Conservation (phyloP, 1,140 invertebrate species). For the Penaeus japonicus region DNA sequence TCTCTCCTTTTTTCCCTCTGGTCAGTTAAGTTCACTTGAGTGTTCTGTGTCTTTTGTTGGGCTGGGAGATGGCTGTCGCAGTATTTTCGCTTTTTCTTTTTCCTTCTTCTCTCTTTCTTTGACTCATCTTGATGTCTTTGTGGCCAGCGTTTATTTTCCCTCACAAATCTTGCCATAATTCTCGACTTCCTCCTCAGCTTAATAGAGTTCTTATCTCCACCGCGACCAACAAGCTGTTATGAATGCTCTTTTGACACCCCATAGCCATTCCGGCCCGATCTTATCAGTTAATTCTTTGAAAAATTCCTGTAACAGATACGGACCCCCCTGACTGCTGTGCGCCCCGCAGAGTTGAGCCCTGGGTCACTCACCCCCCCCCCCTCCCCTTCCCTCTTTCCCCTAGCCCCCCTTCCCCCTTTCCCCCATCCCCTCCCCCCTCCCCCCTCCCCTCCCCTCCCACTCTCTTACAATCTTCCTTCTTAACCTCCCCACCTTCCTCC, state of each 20-base stretch:
- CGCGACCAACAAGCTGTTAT: slow-evolving; percentile 45
- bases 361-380: background rate
- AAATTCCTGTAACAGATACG: slow-evolving; percentile 46
- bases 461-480: background rate
- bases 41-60: too few species aligned
- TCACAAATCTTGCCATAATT: background rate
- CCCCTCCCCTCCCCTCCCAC: background rate
- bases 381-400: background rate
- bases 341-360: slow-evolving; percentile 30
- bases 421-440: background rate
- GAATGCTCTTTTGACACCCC: slow-evolving; percentile 52
- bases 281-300: slow-evolving; percentile 50
- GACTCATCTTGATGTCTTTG: too few species aligned
- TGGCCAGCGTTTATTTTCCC: too few species aligned
- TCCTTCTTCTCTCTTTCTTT: too few species aligned
- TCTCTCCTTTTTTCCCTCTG: too few species aligned
- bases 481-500: too few species aligned
- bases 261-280: slow-evolving; percentile 45
- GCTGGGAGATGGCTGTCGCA: too few species aligned
- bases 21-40: too few species aligned
- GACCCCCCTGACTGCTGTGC: slow-evolving; percentile 39
- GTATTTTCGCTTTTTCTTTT: too few species aligned
- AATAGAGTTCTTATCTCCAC: slow-evolving; percentile 48
- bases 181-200: background rate
- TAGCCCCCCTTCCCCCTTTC: background rate